These are phyloP conservation scores for Polydrusus pterygomalis DNA, from an alignment of 2,888 invertebrate genomes.

Conservation along the genomic window DNA sequence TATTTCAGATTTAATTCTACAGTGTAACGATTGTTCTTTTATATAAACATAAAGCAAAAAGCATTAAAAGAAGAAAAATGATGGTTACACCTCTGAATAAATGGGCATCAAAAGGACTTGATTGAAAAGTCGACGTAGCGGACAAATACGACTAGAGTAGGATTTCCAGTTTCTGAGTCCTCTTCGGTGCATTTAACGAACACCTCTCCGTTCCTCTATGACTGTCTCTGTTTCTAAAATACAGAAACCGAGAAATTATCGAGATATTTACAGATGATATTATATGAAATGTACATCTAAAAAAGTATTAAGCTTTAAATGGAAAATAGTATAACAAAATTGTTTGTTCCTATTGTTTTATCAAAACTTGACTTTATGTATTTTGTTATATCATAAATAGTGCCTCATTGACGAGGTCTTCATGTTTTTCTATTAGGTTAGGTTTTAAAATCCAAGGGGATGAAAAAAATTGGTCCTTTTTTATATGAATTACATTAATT, in stretches of 20 bases:
- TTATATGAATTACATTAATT: no score
- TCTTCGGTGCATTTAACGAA: conserved; percentile 67
- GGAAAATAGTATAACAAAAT: no score
- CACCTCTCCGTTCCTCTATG: conserved; percentile 60
- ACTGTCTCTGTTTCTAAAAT: conserved; percentile 49
- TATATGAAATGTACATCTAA: neutral
- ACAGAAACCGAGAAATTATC: conserved; percentile 19
- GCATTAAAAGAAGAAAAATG: conserved; percentile 54
- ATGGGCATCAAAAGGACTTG: conserved; percentile 68
- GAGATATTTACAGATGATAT: no score
- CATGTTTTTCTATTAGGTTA: no score
- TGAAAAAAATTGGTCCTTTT: no score
- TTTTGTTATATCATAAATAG: no score
- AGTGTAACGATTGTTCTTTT: conserved; percentile 58
- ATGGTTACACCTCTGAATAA: conserved; percentile 58
- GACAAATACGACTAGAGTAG: conserved; percentile 69
- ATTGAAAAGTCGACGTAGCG: conserved; percentile 71
- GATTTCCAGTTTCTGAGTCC: conserved; percentile 68
- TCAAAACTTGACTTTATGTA: no score
- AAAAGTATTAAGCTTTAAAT: neutral
- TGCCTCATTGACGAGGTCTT: no score
- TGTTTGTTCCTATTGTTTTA: no score
- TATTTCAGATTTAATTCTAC: no score
- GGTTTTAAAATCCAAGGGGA: no score
- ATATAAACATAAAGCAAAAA: conserved; percentile 58